Percentiles rank a stretch among this genome's conserved stretches.
Evolutionary conservation across 2,888 invertebrate genomes (phyloP).

Genomic region (Parnassius mnemosyne): DNA sequence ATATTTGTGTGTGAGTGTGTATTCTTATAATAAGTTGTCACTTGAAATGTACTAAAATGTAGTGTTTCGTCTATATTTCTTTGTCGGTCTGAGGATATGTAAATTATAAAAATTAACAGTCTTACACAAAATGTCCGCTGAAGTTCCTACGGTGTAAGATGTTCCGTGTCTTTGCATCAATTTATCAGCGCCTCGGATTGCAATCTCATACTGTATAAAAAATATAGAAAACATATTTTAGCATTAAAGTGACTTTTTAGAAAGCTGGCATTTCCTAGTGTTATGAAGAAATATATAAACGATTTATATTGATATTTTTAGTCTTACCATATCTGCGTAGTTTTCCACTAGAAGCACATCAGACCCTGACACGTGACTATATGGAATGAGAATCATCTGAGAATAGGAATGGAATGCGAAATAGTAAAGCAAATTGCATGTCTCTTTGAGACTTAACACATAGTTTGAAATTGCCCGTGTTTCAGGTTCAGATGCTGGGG

Average conservation of each 20-base stretch:
- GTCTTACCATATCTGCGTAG: conserved; percentile 58
- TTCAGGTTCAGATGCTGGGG: conserved; percentile 76
- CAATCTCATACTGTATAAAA: conserved; percentile 53
- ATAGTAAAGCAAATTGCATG: conserved; percentile 61
- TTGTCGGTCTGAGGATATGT: too few relatives aligned
- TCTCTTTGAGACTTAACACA: conserved; percentile 43
- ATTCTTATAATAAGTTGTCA: too few relatives aligned
- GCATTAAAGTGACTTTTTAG: too few relatives aligned
- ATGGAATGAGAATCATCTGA: conserved; percentile 72
- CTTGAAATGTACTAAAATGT: too few relatives aligned
- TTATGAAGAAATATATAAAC: too few relatives aligned
- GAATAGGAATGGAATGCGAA: conserved; percentile 80
- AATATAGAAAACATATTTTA: not conserved
- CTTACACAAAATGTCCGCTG: conserved; percentile 65
- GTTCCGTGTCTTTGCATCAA: conserved; percentile 50
- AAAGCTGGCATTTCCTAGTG: too few relatives aligned
- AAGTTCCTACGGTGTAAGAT: conserved; percentile 53
- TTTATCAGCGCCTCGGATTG: conserved; percentile 54
- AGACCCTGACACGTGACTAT: conserved; percentile 52
- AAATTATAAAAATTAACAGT: conserved; percentile 7
- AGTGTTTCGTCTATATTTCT: too few relatives aligned
- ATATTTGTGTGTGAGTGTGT: too few relatives aligned
- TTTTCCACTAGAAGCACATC: conserved; percentile 50
- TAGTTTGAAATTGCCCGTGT: conserved; percentile 57
- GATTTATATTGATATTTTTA: too few relatives aligned